Conservation (phyloP, 2,797 vertebrate species). For the Acridotheres tristis region DNA sequence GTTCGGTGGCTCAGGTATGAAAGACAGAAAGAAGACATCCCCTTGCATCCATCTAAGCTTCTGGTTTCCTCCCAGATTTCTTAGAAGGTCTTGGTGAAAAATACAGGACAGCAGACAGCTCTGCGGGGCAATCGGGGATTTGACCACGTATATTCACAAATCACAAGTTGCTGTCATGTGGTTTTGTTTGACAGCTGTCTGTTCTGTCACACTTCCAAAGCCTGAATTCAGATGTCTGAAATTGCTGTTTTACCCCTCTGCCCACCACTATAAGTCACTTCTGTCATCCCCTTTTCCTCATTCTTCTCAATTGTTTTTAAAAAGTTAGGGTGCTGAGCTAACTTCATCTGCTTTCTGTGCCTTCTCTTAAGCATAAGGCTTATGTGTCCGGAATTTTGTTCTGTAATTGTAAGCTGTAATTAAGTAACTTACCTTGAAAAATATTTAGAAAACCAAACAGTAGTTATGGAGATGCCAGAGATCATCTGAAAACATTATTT, state of each 20-base stretch:
- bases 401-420: background rate
- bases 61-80: background rate
- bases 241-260: background rate
- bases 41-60: background rate
- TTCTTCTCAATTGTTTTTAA: background rate
- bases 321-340: background rate
- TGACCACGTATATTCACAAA: background rate
- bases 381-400: background rate
- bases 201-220: background rate
- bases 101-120: background rate
- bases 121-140: background rate
- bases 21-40: background rate
- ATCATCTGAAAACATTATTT: background rate
- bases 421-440: background rate
- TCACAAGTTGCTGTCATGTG: background rate
- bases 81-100: background rate
- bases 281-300: background rate
- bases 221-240: background rate
- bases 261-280: background rate
- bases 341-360: background rate
- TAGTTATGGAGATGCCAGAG: background rate
- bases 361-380: background rate
- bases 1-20: background rate
- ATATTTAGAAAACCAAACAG: background rate
- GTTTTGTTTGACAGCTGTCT: background rate